These are phyloP conservation scores for Trissolcus basalis DNA, from an alignment of 1,140 invertebrate genomes.

Conservation along the genomic window DNA sequence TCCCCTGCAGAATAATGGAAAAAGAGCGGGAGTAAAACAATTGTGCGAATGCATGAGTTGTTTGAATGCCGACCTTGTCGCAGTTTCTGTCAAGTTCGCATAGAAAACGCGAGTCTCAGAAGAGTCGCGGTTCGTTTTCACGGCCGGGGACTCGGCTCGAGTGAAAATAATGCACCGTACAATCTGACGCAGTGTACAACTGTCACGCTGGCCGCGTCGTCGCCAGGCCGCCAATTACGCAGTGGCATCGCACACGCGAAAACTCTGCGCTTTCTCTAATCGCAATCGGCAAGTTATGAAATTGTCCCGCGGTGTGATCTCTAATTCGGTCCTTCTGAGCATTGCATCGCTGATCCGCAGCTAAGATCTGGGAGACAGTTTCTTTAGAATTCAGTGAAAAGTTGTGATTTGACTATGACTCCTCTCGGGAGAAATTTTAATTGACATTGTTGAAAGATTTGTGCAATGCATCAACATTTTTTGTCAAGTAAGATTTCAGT, in stretches of 20 bases:
- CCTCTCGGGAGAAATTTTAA: not conserved
- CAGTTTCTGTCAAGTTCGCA: constrained; percentile 53
- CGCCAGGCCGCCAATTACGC: constrained; percentile 22
- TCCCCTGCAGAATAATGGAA: constrained; percentile 11
- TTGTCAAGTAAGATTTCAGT: not conserved
- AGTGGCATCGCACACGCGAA: constrained; percentile 1
- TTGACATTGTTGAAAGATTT: not conserved
- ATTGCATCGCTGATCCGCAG: not conserved
- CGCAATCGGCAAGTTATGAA: constrained; percentile 33
- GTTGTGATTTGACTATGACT: not conserved
- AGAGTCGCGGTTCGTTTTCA: constrained; percentile 11
- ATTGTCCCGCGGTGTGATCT: constrained; percentile 16
- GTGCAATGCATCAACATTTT: not conserved
- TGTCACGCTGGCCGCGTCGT: constrained; percentile 10
- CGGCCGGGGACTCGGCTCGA: constrained; percentile 41
- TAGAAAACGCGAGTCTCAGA: constrained; percentile 20
- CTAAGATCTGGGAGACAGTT: not conserved
- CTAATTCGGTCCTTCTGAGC: constrained; percentile 10
- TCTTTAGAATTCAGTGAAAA: not conserved
- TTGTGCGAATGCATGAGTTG: constrained; percentile 29
- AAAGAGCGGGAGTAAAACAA: constrained; percentile 33
- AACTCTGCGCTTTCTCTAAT: constrained; percentile 31
- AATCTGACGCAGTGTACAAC: constrained; percentile 33
- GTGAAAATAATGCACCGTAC: constrained; percentile 54
- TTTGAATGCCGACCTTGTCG: constrained; percentile 48